These are phyloP conservation scores for Plebejus melissa DNA, from an alignment of 2,888 invertebrate species.

Conservation along the genomic window DNA sequence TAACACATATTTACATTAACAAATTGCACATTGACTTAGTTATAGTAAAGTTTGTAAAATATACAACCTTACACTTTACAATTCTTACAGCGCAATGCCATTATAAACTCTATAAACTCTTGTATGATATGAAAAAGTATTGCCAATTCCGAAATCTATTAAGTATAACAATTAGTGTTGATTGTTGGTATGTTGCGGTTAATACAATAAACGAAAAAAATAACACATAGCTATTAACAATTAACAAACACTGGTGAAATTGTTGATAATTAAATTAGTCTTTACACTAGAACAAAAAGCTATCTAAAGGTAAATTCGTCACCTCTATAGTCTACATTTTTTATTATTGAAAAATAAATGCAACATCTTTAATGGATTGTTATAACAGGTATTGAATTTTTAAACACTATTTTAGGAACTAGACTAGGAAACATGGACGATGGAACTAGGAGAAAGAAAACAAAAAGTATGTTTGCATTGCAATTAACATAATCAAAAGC, in stretches of 20 bases:
- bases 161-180: neutral
- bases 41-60: neutral
- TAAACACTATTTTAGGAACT: neutral
- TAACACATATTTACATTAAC: neutral
- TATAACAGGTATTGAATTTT: neutral
- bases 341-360: neutral
- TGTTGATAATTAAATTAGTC: neutral
- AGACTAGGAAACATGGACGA: neutral
- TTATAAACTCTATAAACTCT: neutral
- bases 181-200: neutral
- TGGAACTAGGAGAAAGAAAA: neutral
- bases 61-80: neutral
- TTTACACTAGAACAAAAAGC: neutral
- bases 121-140: neutral
- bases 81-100: neutral
- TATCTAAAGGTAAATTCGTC: neutral
- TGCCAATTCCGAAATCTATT: neutral
- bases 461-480: neutral
- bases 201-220: neutral
- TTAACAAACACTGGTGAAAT: no score
- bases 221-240: neutral
- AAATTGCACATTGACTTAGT: neutral
- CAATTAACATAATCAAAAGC: neutral
- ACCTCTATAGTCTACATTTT: neutral
- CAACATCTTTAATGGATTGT: neutral